Base-by-base conservation (phyloP, 2,888 invertebrate genomes). In the Argyra leucocephala region DNA sequence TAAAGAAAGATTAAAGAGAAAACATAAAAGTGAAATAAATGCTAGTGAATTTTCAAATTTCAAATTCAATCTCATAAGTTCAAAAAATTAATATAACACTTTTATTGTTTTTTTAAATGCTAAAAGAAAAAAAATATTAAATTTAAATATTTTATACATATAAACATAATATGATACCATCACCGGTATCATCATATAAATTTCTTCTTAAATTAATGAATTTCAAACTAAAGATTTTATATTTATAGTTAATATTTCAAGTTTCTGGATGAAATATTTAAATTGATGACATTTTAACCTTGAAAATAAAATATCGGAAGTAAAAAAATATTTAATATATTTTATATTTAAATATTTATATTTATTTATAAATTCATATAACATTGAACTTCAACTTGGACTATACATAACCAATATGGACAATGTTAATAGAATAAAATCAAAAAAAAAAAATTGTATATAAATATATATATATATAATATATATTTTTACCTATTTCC, bases 371-470 rank as follows among this genome's bases (percentile, higher is more conserved):
- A 6, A 31, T 31, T 6, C 1, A 31, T 31, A 48, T 48, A 48
- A 48, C 48, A 48, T 48, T 48, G 48, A 48, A 48, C 48, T 48
- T 48, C 48, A 48, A 48, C 48, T 48, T 48, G 48, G 48, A 48
- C 48, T 48, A 9, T 18, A 15, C 48, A 5, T 18, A 48, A 48
- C 12, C n/a, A 48, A 48, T 31, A 31, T 48, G n/a, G 15, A 37
- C 37, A 37, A 37, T 10, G 37, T 31, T 31, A 31, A 26, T 31
- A n/a, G n/a, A n/a, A n/a, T n/a, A n/a, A n/a, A 31, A 31, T 7
- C 31, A 31, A 31, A 31, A 10, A 31, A 31, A 7, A 31, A 31
- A 5, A 10, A 31, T n/a, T n/a, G n/a, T 48, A n/a, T 48, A 48
- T 18, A 48, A 18, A 37, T n/a, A 48, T 48, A 18, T 48, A 48